Evolutionary conservation across 1,140 invertebrate genomes (phyloP).

Genomic region (Chionoecetes opilio): DNA sequence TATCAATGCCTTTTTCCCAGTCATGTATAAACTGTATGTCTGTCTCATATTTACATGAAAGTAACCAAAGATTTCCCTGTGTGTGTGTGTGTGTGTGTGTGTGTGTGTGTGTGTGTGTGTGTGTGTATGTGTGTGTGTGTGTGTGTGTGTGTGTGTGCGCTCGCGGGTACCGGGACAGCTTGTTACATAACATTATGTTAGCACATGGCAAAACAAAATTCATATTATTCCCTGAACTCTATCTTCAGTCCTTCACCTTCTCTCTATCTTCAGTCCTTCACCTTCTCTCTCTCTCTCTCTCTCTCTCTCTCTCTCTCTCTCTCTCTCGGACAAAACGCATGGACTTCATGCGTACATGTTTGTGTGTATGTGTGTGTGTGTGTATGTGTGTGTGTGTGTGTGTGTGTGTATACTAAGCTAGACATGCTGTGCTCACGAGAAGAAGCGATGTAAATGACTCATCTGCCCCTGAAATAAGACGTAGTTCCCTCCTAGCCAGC

Average conservation of each 20-base stretch:
- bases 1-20: background rate
- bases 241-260: background rate
- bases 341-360: background rate
- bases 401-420: background rate
- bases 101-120: constrained; percentile 11
- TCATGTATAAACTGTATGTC: background rate
- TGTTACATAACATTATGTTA: too few species aligned
- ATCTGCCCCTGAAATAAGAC: background rate
- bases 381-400: constrained; percentile 13
- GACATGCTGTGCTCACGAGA: constrained; percentile 11
- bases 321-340: background rate
- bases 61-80: background rate
- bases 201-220: too few species aligned
- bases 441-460: background rate
- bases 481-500: background rate
- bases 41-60: constrained; percentile 14
- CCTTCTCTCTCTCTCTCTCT: constrained; percentile 17
- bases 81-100: constrained; percentile 18
- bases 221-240: background rate
- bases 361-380: background rate
- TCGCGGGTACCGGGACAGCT: too few species aligned
- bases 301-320: constrained; percentile 27
- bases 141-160: too few species aligned
- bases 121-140: background rate
- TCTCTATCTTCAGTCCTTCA: too few species aligned